Evolutionary conservation across 2,888 invertebrate genomes (phyloP), one percentile per base, ranked within the genome.

Genomic region (Eupithecia centaureata): DNA sequence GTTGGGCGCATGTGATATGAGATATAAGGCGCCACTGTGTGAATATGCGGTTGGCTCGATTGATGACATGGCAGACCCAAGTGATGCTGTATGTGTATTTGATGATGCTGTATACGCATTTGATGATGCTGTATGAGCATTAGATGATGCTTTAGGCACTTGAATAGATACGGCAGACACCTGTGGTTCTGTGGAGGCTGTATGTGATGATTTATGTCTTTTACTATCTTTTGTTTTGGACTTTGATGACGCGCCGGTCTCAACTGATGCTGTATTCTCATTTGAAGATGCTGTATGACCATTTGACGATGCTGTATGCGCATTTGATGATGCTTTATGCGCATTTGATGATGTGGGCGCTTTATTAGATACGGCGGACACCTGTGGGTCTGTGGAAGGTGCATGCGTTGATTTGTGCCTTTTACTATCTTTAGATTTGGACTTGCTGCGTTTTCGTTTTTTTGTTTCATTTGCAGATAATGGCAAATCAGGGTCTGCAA

Each of bases 381-480:
- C 4, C 30, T 3, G 4, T 5, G 30, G 3, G 3, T 5, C 30
- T 30, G 3, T 5, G 5, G 30, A 5, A 30, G 30, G 3, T 12
- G 5, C n/a, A 22, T 47, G 47, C 4, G 47, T 12, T 22, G 47
- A 47, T 47, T 47, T 47, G 22, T 47, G 47, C 47, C 47, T 47
- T 47, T 47, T 47, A 22, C 22, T 47, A 8, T 47, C 47, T 47
- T 22, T 47, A 22, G 47, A 47, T 47, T 47, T 47, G 22, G 47
- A 47, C 47, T 47, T 47, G 47, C 47, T 47, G 47, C 22, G 47
- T 22, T 47, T 47, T 22, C 47, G 47, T 47, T 47, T 47, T 22
- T 22, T 47, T 3, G 22, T 22, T 47, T 47, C 22, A 10, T 4
- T 8, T 12, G 1, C 47, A 47, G 22, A 4, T 22, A 12, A 18